Conservation (phyloP, 2,888 invertebrate genomes). For the Tillus elongatus region DNA sequence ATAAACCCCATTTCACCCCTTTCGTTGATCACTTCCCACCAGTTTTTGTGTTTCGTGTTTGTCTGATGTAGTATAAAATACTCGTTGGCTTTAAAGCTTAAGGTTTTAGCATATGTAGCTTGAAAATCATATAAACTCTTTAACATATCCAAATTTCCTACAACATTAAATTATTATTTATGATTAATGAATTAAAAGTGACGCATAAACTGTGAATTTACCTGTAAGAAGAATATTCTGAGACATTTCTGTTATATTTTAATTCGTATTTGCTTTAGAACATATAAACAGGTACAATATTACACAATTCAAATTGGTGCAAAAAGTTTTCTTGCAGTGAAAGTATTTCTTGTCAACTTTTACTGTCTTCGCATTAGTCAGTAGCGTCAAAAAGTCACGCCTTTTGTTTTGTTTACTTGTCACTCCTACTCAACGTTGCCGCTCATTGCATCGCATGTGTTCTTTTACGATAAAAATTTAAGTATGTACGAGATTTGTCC, state of each 20-base stretch:
- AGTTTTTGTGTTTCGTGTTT: conserved; percentile 70
- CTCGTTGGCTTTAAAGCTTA: conserved; percentile 72
- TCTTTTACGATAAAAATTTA: no score
- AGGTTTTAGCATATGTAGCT: conserved; percentile 72
- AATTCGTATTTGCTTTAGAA: neutral
- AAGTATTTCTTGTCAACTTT: no score
- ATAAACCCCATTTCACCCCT: conserved; percentile 77
- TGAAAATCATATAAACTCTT: conserved; percentile 77
- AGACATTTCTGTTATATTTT: conserved; percentile 9
- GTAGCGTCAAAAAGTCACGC: no score
- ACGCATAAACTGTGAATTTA: conserved; percentile 5
- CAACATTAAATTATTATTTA: conserved; percentile 24
- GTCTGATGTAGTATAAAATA: conserved; percentile 72
- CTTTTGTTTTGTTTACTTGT: no score
- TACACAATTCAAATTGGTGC: no score
- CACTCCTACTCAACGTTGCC: no score
- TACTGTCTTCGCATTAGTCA: no score
- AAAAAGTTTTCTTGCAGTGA: no score
- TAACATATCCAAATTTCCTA: conserved; percentile 71
- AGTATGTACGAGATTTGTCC: no score
- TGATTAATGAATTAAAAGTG: conserved; percentile 6
- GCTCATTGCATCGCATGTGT: no score
- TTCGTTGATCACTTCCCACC: conserved; percentile 83
- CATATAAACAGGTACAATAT: neutral
- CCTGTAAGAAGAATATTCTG: conserved; percentile 11